Percentiles rank a stretch among this genome's conserved stretches.
These are phyloP conservation scores for Odocoileus hemionus DNA, from an alignment of 2,113 vertebrate genomes.

Conservation along the genomic window DNA sequence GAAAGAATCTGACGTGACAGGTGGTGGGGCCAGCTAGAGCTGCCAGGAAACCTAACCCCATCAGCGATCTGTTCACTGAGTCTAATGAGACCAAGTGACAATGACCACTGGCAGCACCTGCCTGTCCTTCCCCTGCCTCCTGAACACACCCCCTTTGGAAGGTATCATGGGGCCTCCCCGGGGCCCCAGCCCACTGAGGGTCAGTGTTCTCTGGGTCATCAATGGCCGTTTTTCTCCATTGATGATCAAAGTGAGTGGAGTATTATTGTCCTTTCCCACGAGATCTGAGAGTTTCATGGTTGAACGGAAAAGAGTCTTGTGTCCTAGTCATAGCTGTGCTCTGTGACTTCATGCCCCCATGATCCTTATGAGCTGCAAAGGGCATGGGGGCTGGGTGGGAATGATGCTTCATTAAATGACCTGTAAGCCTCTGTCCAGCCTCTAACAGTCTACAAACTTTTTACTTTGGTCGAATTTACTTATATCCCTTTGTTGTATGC, in stretches of 20 bases:
- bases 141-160: neutral
- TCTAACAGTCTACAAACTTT: neutral
- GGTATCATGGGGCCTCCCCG: neutral
- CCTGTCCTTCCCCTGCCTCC: neutral
- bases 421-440: neutral
- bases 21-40: slow-evolving; percentile 54
- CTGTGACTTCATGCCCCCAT: neutral
- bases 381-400: neutral
- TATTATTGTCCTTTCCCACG: slow-evolving; percentile 5
- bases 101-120: neutral
- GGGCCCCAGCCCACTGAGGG: neutral
- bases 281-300: slow-evolving; percentile 8
- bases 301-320: neutral
- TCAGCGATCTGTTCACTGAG: slow-evolving; percentile 36
- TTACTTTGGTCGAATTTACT: neutral
- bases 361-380: neutral
- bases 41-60: slow-evolving; percentile 55
- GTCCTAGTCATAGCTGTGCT: neutral
- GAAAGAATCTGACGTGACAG: slow-evolving; percentile 67
- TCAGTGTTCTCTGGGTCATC: neutral
- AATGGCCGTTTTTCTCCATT: neutral
- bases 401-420: neutral
- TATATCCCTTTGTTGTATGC: neutral
- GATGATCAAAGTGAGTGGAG: slow-evolving; percentile 1
- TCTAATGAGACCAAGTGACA: slow-evolving; percentile 62